Evolutionary conservation across 2,888 invertebrate species (phyloP).

Genomic region (Hemithea aestivaria): DNA sequence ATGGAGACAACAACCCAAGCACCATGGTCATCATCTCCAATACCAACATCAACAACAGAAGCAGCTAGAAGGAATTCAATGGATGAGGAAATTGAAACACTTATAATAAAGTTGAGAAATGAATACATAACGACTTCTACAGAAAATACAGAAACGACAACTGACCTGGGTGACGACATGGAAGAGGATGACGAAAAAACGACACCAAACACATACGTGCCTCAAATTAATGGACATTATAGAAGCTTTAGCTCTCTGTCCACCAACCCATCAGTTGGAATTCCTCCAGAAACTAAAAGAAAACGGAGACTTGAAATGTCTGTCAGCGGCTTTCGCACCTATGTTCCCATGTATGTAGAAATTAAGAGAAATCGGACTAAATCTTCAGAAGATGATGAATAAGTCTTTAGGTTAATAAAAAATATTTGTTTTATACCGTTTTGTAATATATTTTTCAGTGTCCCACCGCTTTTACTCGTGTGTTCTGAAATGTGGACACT

Average conservation of each 20-base stretch:
- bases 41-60: slow-evolving; percentile 15
- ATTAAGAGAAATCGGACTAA: slow-evolving; percentile 55
- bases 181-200: slow-evolving; percentile 30
- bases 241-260: slow-evolving; percentile 51
- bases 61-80: slow-evolving; percentile 28
- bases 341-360: slow-evolving; percentile 59
- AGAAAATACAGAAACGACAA: slow-evolving; percentile 10
- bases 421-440: slow-evolving; percentile 3
- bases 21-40: too few relatives aligned
- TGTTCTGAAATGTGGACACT: slow-evolving; percentile 32
- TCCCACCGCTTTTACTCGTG: slow-evolving; percentile 32
- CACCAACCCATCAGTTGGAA: slow-evolving; percentile 33
- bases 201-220: slow-evolving; percentile 50
- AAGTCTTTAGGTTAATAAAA: too few relatives aligned
- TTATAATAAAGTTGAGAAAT: slow-evolving; percentile 51
- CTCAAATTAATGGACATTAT: slow-evolving; percentile 67
- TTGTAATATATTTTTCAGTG: slow-evolving; percentile 23
- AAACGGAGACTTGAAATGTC: slow-evolving; percentile 53
- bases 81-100: slow-evolving; percentile 27
- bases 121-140: slow-evolving; percentile 27
- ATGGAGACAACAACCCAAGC: slow-evolving; percentile 23
- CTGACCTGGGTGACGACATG: slow-evolving; percentile 5
- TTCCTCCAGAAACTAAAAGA: slow-evolving; percentile 47
- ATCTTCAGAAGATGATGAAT: slow-evolving; percentile 17
- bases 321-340: slow-evolving; percentile 43